Base-by-base conservation (phyloP, 1,140 invertebrate species). In the Drosophila varians region DNA sequence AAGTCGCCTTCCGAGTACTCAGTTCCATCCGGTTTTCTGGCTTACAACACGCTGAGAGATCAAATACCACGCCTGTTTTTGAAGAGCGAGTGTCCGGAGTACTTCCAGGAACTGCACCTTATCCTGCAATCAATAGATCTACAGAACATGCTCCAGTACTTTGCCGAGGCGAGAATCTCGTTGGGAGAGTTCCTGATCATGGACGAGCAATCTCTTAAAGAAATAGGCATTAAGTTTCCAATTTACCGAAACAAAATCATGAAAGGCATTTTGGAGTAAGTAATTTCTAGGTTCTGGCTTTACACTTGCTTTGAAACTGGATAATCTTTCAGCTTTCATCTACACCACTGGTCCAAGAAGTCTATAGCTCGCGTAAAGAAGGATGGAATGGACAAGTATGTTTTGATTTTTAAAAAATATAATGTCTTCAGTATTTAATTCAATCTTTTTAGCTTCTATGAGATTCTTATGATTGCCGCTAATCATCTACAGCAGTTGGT, bases 131-230 rank as follows among this genome's bases (percentile, higher is more conserved):
- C 91, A 1, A 83, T 92, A 21, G 68, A 80, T 40, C 78, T 90
- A 74, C 65, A 88, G n/a, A 70, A 75, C 38, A 53, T 90, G 49
- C 62, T 91, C n/a, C 70, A 90, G 45, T 18, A 89, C 49, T 92
- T 93, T 58, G 68, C 76, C 5, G 86, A 91, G 19, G 87, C 91
- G 8, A 77, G 43, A 16, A 75, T 92, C 4, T 82, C 84, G 43
- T 70, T 93, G 38, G 76, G 74, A 5, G 77, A 92, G 51, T 92
- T 93, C 47, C 65, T 93, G 9, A 74, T 76, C 0, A 88, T 92
- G 58, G 80, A 79, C 51, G 90, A 92, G n/a, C 43, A 89, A 2
- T 71, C 86, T 16, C 58, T 93, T 3, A 57, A 75, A 26, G 49
- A 87, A 12, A 54, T 92, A 16, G 91, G 91, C 21, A 66, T 93